phyloP scores from a whole-genome alignment of 2,797 vertebrate species.

The Bufotes viridis region DNA sequence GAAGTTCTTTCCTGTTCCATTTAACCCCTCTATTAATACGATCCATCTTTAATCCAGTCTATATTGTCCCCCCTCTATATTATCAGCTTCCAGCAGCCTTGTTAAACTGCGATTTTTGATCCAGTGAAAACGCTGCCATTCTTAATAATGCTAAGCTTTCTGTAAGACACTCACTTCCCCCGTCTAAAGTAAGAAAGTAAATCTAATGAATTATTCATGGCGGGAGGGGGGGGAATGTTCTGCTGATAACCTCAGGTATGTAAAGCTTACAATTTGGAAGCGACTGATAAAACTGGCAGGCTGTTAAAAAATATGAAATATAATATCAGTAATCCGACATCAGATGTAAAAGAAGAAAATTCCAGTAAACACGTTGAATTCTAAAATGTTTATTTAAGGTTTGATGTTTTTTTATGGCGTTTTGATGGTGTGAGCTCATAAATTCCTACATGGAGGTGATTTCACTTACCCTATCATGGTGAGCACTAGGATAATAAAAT shows the following conservation, averaged over 20 bases:
- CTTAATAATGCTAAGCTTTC: constrained; percentile 48
- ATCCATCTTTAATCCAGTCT: constrained; percentile 42
- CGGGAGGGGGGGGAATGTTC: background rate
- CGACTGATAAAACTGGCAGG: constrained; percentile 30
- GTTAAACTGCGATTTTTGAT: constrained; percentile 48
- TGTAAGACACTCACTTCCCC: constrained; percentile 47
- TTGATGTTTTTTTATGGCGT: background rate
- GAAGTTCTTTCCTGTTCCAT: background rate
- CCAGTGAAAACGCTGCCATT: constrained; percentile 58
- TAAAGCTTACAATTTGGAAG: constrained; percentile 42
- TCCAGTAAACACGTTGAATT: background rate
- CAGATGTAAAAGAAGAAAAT: constrained; percentile 39
- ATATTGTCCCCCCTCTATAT: constrained; percentile 34
- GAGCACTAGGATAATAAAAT: constrained; percentile 62
- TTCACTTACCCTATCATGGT: constrained; percentile 60
- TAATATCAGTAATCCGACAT: constrained; percentile 42
- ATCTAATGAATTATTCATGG: background rate
- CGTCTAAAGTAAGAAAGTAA: constrained; percentile 57
- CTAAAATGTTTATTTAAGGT: constrained; percentile 48
- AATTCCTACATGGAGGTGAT: constrained; percentile 30
- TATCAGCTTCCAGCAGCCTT: constrained; percentile 43
- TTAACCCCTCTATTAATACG: constrained; percentile 28
- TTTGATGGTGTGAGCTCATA: constrained; percentile 23
- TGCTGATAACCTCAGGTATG: constrained; percentile 39
- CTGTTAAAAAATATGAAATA: constrained; percentile 37